Evolutionary conservation across 2,113 vertebrate genomes (phyloP), one percentile per base, ranked within the genome.

Genomic region (Sebastes fasciatus): DNA sequence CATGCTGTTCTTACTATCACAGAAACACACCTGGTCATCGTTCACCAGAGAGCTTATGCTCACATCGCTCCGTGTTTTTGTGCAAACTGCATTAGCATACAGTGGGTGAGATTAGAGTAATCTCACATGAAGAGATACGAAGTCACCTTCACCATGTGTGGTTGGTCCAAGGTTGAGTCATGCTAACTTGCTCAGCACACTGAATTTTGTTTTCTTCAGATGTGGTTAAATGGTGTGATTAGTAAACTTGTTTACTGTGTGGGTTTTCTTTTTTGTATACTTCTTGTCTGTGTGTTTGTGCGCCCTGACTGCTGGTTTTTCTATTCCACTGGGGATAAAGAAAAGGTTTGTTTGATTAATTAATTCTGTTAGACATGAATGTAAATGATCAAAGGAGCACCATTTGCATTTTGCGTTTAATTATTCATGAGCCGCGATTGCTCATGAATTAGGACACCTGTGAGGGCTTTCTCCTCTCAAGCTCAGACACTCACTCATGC

Each of bases 311-410:
- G 86, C 83, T 83, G 62, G 49, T 40, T 57, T 55, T 60, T 68
- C 76, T 81, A 58, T 88, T 91, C 91, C 88, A 70, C 63, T 51
- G 86, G 78, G 88, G 61, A 91, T 91, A 91, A 92, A 94, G 90
- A 91, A 94, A 94, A 93, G 91, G 92, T 94, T 94, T 95, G 94
- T 94, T 94, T 94, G 89, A 93, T 95, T 94, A 95, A 94, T 95
- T 94, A 95, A 94, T 94, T 91, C 92, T 92, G 91, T 94, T 93
- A 94, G 90, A 94, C 92, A 82, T 87, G 85, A 93, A 93, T 90
- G 88, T 85, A 91, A 93, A 92, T 93, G 90, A 94, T 94, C 93
- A 94, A 94, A 95, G 90, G 83, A 87, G 82, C 48, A 51, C 69
- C 69, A 95, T 95, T 94, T 93, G 91, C 92, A 93, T 94, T 86